Evolutionary conservation across 1,140 invertebrate species (phyloP), one percentile per base, ranked within the genome.

Genomic region (Calephelis virginiensis): DNA sequence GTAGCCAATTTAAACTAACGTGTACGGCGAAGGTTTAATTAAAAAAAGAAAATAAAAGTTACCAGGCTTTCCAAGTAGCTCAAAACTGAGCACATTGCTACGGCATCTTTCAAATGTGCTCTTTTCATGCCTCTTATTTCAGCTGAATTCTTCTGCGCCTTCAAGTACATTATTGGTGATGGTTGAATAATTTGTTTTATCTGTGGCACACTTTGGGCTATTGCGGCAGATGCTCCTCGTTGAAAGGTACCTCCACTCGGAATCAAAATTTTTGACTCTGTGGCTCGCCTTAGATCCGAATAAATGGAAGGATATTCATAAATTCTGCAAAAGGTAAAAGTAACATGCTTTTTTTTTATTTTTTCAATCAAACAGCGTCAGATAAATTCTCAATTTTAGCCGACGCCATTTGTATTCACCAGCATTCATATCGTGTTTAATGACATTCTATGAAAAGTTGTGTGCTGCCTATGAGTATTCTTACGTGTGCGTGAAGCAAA

Each of bases 61-160:
- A 78, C 76, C 76, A 76, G 74, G 56, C 69, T 73, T 53, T 99
- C 97, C 67, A 99, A 90, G 92, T 97, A 98, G 46, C 95, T 93
- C 60, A 99, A 93, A 71, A 97, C 96, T 78, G 98, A 96, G 81
- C 97, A 98, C 85, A 99, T 94, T 1, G 98, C 98, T 0, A 97
- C 97, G 12, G 96, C 97, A 81, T 97, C 97, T 64, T 94, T 89
- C 9, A 97, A 84, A 86, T 99, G 97, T 5, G 98, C 96, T 61
- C 92, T 94, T 73, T 93, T 94, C 97, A 99, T 99, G 64, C 97
- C 97, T 49, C 94, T 91, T 49, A 95, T 94, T 92, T 99, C 98
- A 0, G 94, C 92, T 5, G 91, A 79, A 85, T 98, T 98, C 86
- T 99, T 99, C 56, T 96, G 93, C 0, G 97, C 95, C 77, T 97